A percentile compares a stretch with the other conserved stretches of the same genome.
These are phyloP conservation scores for Hybognathus amarus DNA, from an alignment of 2,797 vertebrate species.

Conservation along the genomic window DNA sequence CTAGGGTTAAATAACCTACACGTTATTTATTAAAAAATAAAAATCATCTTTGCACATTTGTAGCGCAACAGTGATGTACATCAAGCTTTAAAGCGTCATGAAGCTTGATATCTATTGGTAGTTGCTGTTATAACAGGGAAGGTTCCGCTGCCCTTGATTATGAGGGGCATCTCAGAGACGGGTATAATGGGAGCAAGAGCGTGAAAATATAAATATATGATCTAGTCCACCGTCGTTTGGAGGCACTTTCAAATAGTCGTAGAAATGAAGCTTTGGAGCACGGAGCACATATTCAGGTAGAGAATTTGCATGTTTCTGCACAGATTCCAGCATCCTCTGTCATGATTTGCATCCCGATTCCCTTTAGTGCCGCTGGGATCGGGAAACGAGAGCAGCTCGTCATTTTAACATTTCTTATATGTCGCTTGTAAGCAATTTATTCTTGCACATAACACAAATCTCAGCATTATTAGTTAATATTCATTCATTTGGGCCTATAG, in stretches of 20 bases:
- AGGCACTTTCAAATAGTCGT: background rate
- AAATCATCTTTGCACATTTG: conserved; percentile 21
- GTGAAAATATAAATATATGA: background rate
- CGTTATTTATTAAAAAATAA: background rate
- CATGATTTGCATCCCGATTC: conserved; percentile 17
- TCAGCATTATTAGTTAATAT: background rate
- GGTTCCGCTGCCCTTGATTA: conserved; percentile 16
- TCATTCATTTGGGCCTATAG: conserved; percentile 3
- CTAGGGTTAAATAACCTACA: background rate
- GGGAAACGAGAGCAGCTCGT: background rate
- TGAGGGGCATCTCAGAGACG: conserved; percentile 46
- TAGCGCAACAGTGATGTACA: conserved; percentile 13
- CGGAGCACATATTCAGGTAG: conserved; percentile 83
- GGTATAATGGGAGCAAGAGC: conserved; percentile 26
- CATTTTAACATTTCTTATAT: background rate
- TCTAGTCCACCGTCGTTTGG: background rate
- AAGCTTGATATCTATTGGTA: conserved; percentile 49
- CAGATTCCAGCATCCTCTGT: conserved; percentile 40
- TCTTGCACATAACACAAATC: background rate
- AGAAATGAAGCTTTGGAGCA: conserved; percentile 85
- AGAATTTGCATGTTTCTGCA: background rate
- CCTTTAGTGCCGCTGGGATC: background rate
- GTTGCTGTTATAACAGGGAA: background rate
- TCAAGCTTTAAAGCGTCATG: conserved; percentile 17
- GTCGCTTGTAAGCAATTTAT: background rate